A percentile compares a stretch with the other conserved stretches of the same genome.
These are phyloP conservation scores for Habroteleia sp. DNA, from an alignment of 2,888 invertebrate genomes.

Conservation along the genomic window DNA sequence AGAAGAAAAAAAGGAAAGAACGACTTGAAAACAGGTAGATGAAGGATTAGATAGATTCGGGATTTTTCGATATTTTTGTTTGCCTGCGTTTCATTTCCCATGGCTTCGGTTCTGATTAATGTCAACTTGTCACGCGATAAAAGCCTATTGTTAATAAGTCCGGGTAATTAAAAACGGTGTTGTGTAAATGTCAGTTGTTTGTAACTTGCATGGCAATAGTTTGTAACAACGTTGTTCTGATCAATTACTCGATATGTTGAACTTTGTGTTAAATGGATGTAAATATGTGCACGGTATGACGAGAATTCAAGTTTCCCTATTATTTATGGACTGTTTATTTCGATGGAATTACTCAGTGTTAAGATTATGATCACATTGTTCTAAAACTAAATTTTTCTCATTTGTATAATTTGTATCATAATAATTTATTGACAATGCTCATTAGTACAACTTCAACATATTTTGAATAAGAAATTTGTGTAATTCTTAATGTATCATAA, in stretches of 20 bases:
- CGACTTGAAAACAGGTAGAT: conserved; percentile 59
- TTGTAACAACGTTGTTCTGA: conserved; percentile 40
- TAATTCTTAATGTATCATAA: background rate
- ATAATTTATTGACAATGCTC: no score
- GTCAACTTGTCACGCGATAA: conserved; percentile 21
- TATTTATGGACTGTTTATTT: conserved; percentile 29
- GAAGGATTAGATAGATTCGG: conserved; percentile 51
- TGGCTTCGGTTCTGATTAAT: conserved; percentile 15
- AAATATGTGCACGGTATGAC: conserved; percentile 13
- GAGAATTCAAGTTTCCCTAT: conserved; percentile 15
- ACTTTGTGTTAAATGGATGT: conserved; percentile 31
- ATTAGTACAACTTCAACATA: no score
- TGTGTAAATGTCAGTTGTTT: conserved; percentile 12
- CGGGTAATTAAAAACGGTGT: conserved; percentile 28
- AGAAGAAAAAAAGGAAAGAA: conserved; percentile 24
- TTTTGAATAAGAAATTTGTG: background rate
- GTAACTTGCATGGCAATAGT: conserved; percentile 5
- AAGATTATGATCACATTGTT: background rate
- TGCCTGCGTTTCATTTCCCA: conserved; percentile 3
- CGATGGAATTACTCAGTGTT: conserved; percentile 15
- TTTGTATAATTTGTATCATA: no score
- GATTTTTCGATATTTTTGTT: conserved; percentile 15
- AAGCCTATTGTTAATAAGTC: conserved; percentile 35
- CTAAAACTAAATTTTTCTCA: no score
- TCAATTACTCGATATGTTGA: conserved; percentile 45